Base-by-base conservation (phyloP, 2,113 vertebrate genomes). In the Limnothrissa miodon region DNA sequence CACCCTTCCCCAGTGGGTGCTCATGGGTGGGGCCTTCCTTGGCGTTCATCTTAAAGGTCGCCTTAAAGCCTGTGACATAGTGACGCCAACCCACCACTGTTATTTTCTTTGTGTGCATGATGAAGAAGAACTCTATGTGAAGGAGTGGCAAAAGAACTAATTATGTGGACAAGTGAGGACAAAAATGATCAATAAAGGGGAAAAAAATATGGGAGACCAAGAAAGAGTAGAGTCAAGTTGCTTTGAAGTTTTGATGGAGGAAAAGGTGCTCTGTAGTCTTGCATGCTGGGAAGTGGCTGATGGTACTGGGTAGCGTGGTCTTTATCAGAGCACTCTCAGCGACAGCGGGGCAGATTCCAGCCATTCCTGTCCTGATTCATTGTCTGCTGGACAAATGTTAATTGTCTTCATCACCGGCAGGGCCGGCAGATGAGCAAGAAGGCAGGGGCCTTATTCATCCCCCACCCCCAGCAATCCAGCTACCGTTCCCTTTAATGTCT, bases 341-440 rank as follows among this genome's bases (percentile, higher is more conserved):
- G 90, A 94, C 93, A 90, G 91, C 91, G 90, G 92, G 92, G 93
- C 93, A 92, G 96, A 97, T 97, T 96, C 94, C 94, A 93, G 94
- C 95, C 94, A 95, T 96, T 97, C 92, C 94, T 93, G 90, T 92
- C 89, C 93, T 96, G 96, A 98, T 96, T 97, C 95, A 97, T 96
- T 94, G 93, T 95, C 92, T 92, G 92, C 90, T 89, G 93, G 93
- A 95, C 94, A 96, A 96, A 97, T 95, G 96, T 96, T 98, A 97
- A 97, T 96, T 97, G 93, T 97, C 25, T 96, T 95, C 86, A 90
- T 94, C 94, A 93, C 92, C 91, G 94, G 92, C 92, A 91, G 91
- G 93, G 92, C 90, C 93, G 93, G 90, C 29, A 33, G 13, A 15
- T 2, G 66, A 39, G 66, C 86, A 85, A 90, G 89, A 81, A 87